Evolutionary conservation across 2,888 invertebrate species (phyloP).

Genomic region (Aricia artaxerxes): DNA sequence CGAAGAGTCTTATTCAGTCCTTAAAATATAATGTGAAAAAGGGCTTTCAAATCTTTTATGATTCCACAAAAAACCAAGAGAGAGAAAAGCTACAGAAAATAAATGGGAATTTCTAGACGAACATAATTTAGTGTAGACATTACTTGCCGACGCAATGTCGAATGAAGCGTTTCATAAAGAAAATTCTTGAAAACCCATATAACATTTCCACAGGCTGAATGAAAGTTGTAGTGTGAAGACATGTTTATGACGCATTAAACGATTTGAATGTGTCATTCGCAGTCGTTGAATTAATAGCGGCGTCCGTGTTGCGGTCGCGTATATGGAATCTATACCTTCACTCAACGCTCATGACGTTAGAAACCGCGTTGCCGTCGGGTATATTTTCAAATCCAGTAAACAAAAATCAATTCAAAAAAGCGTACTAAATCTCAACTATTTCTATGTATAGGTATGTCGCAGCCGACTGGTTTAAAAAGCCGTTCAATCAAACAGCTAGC

Average conservation of each 20-base stretch:
- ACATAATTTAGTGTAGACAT: slow-evolving; percentile 11
- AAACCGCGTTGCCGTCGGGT: too few relatives aligned
- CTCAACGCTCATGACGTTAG: too few relatives aligned
- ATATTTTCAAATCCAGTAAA: too few relatives aligned
- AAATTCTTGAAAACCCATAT: neutral
- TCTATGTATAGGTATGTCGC: too few relatives aligned
- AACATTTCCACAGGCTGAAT: slow-evolving; percentile 9
- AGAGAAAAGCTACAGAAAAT: slow-evolving; percentile 1
- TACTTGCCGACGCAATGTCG: neutral
- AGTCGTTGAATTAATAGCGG: slow-evolving; percentile 17
- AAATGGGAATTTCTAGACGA: neutral
- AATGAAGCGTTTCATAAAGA: neutral
- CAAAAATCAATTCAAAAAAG: too few relatives aligned
- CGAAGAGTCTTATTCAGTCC: neutral
- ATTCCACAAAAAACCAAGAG: neutral
- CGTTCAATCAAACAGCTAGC: too few relatives aligned
- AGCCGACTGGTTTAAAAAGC: too few relatives aligned
- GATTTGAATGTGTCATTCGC: slow-evolving; percentile 28
- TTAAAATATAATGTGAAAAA: neutral
- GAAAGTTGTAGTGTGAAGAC: slow-evolving; percentile 9
- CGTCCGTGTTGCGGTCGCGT: slow-evolving; percentile 5
- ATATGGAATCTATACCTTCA: too few relatives aligned
- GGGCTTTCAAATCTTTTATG: slow-evolving; percentile 2
- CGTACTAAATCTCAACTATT: too few relatives aligned
- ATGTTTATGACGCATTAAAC: slow-evolving; percentile 27